Conservation (phyloP, 1,140 invertebrate genomes). For the Propsilocerus akamusi region DNA sequence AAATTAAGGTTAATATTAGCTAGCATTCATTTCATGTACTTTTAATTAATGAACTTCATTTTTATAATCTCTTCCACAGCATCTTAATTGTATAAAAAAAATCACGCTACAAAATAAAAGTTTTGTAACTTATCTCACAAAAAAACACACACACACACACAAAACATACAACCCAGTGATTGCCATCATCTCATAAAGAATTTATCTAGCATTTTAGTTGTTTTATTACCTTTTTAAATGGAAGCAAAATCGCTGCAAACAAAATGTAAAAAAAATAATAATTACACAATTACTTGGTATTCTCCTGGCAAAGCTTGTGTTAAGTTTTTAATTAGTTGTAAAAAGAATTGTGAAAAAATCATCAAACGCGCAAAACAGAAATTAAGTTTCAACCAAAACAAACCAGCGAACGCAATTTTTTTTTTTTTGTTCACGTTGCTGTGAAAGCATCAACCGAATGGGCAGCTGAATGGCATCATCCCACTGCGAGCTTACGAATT, state of each 20-base stretch:
- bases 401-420: too few relatives aligned
- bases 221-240: background rate
- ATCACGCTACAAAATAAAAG: slow-evolving; percentile 6
- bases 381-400: too few relatives aligned
- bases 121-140: slow-evolving; percentile 2
- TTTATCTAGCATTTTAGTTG: slow-evolving; percentile 5
- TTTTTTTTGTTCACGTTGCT: too few relatives aligned
- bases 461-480: too few relatives aligned
- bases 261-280: background rate
- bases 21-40: background rate
- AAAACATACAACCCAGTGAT: slow-evolving; percentile 2
- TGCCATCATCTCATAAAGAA: slow-evolving; percentile 4
- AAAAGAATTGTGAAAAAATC: background rate
- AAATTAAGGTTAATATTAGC: background rate
- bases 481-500: too few relatives aligned
- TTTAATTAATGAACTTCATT: background rate
- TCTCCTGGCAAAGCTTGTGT: slow-evolving; percentile 1
- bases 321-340: slow-evolving; percentile 3
- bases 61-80: slow-evolving; percentile 7
- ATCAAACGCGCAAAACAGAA: too few relatives aligned
- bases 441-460: too few relatives aligned
- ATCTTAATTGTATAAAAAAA: slow-evolving; percentile 7
- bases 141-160: too few relatives aligned
- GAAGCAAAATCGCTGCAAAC: background rate
- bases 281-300: background rate